A percentile compares a stretch with the other conserved stretches of the same genome.
phyloP scores from a whole-genome alignment of 1,140 invertebrate genomes.

The Platyscapa corneri region DNA sequence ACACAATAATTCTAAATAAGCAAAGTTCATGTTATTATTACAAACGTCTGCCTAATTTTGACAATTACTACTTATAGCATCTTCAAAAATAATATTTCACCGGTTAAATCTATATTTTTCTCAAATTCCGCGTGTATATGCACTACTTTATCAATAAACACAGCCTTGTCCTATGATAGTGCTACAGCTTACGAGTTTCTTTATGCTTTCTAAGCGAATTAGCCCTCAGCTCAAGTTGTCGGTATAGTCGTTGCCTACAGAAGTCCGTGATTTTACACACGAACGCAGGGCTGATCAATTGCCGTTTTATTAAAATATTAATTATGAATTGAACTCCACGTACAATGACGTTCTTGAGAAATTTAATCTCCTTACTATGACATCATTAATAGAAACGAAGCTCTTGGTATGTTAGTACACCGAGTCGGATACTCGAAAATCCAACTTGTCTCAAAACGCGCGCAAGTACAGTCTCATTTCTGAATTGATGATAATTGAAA shows the following conservation, averaged over 20 bases:
- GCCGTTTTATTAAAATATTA: not conserved
- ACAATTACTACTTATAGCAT: constrained; percentile 5
- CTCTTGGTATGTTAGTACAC: not conserved
- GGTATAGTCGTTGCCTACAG: no score
- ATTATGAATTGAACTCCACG: not conserved
- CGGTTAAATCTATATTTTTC: not conserved
- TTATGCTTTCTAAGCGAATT: no score
- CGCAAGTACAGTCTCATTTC: not conserved
- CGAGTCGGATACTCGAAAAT: constrained; percentile 31
- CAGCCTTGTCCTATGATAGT: not conserved
- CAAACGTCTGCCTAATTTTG: not conserved
- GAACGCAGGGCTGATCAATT: not conserved
- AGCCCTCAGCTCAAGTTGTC: no score
- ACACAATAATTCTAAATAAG: not conserved
- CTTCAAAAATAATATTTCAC: not conserved
- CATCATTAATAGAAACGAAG: constrained; percentile 7
- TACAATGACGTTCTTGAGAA: not conserved
- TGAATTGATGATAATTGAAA: constrained; percentile 50
- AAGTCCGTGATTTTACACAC: not conserved
- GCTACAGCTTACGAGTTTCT: not conserved
- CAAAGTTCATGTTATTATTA: not conserved
- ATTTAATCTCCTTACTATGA: not conserved
- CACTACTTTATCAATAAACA: no score
- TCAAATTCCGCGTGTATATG: not conserved
- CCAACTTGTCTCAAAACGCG: constrained; percentile 52